Base-by-base conservation (phyloP, 1,140 invertebrate species). In the Tachypleus tridentatus region DNA sequence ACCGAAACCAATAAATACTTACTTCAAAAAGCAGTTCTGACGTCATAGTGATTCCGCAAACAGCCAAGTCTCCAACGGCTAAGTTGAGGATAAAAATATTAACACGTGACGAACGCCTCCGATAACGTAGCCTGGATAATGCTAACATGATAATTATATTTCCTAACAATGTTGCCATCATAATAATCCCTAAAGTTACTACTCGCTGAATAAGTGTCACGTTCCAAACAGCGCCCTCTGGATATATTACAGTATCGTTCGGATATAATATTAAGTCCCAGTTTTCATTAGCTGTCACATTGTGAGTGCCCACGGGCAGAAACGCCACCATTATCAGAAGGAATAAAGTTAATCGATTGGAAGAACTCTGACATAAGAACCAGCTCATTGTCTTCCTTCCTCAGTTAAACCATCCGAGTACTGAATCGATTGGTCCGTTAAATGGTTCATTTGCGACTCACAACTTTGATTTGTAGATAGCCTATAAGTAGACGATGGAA, bases 21-120 rank as follows among this genome's bases (percentile, higher is more conserved):
- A 76, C 77, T 54, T 78, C 77, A 66, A 79, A 77, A 4, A 80
- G 63, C 29, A 80, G 74, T 64, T 80, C 78, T 1, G 77, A 77
- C 5, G 76, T 76, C 77, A 79, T 80, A 7, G 78, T 78, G 48
- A 77, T 74, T 51, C 71, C 72, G 66, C 77, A 78, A 4, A 80
- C 77, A 8, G 76, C 74, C 10, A 80, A 70, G 64, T 80, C 78
- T 4, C 78, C 79, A 49, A 79, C 70, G 6, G 79, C 78, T 62
- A 80, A 69, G 68, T 80, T 77, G 5, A 80, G 72, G 60, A 80
- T 79, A 69, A 78, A 80, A 48, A 79, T 75, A 68, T 80, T 80
- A 4, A 80, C 78, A 48, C 79, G 67, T 60, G 73, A 76, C 58
- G 76, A 73, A 11, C 75, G 67, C 29, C 76, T 76, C 53, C 77